A percentile compares a stretch with the other conserved stretches of the same genome.
phyloP scores from a whole-genome alignment of 2,113 vertebrate genomes.

The Mesitornis unicolor region DNA sequence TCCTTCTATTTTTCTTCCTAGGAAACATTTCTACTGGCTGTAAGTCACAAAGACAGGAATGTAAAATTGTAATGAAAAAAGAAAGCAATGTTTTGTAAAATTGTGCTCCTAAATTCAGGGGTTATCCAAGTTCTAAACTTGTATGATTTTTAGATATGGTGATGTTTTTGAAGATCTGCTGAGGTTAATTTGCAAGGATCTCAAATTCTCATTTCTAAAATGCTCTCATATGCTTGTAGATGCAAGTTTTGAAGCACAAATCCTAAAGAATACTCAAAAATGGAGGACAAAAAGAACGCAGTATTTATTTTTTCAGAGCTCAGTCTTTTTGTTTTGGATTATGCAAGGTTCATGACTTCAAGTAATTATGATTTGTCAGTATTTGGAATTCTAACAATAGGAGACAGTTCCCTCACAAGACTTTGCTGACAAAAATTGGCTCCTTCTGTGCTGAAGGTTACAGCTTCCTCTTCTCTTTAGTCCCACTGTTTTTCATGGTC shows the following conservation, averaged over 20 bases:
- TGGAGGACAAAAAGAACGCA: neutral
- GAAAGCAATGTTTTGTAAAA: neutral
- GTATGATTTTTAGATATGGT: rapidly evolving
- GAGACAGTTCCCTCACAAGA: neutral
- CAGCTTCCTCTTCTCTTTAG: neutral
- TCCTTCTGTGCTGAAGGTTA: neutral
- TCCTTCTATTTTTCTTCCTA: neutral
- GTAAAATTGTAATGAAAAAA: neutral
- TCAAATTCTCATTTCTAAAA: neutral
- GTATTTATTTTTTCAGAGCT: neutral
- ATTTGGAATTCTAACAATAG: neutral
- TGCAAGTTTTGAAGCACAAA: neutral
- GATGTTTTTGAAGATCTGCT: neutral
- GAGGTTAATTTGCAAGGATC: neutral
- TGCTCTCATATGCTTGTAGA: neutral
- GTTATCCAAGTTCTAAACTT: neutral
- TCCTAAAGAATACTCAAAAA: neutral
- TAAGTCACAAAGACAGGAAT: neutral
- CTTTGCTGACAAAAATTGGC: neutral
- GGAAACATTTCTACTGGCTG: neutral
- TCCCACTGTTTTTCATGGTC: neutral
- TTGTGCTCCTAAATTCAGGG: neutral
- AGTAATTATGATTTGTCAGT: neutral
- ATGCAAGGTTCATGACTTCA: neutral
- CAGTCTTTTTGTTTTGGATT: neutral